Base-by-base conservation (phyloP, 2,113 vertebrate genomes). In the Pampusana beccarii region DNA sequence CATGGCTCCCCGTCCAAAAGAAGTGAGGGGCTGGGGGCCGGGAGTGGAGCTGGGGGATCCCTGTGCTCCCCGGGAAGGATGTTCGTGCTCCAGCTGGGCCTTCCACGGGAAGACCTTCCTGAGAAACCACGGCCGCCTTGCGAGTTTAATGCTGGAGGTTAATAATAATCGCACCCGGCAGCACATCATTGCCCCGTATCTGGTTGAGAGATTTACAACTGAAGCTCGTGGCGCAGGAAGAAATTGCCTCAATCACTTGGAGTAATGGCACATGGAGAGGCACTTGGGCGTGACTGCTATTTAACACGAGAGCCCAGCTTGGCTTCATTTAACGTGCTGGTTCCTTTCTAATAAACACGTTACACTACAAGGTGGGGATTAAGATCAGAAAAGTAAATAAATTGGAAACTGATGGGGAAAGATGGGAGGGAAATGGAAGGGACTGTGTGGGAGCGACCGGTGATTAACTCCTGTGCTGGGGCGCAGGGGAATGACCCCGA, bases 201-300 rank as follows among this genome's bases (percentile, higher is more conserved):
- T 96, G 97, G 95, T 97, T 98, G 98, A 97, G 97, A 97, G 97
- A 97, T 98, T 98, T 98, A 98, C 97, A 98, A 96, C 97, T 97
- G 95, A 96, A 97, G 96, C 96, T 97, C 92, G 95, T 33, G 92
- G 96, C 88, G 29, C 93, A 97, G 97, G 97, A 95, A 98, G 97
- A 98, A 98, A 98, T 97, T 98, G 98, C 95, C 94, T 98, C 98
- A 98, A 98, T 98, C 97, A 97, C 97, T 94, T 38, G 95, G 97
- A 97, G 98, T 98, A 97, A 98, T 97, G 97, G 98, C 97, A 98
- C 98, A 97, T 97, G 97, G 97, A 97, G 93, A 98, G 96, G 96
- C 97, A 96, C 96, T 97, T 98, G 98, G 98, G 97, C 97, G 97
- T 97, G 98, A 98, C 98, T 96, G 97, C 97, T 97, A 95, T 92